Conservation (phyloP, 1,140 invertebrate genomes). For the Solenopsis invicta region DNA sequence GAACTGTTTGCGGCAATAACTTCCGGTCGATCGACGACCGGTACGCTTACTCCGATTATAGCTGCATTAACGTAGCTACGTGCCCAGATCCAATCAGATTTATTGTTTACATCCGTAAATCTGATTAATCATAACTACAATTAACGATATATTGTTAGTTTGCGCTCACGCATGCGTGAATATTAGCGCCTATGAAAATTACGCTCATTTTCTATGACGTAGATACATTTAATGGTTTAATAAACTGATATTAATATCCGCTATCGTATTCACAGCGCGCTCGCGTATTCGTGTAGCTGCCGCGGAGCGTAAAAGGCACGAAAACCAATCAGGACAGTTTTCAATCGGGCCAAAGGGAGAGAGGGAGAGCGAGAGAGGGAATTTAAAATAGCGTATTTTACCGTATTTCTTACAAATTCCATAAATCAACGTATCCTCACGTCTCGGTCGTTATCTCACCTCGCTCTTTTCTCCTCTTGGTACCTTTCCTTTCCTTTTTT, state of each 20-base stretch:
- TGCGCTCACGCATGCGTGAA: conserved; percentile 26
- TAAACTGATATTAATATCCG: conserved; percentile 48
- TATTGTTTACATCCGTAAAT: conserved; percentile 74
- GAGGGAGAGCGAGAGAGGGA: neutral
- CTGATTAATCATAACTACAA: conserved; percentile 74
- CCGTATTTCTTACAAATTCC: conserved; percentile 63
- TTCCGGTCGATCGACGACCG: conserved; percentile 46
- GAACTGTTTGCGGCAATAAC: conserved; percentile 59
- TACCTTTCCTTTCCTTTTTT: neutral
- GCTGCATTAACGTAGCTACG: conserved; percentile 63
- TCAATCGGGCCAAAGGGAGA: conserved; percentile 20
- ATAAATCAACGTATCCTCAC: conserved; percentile 76
- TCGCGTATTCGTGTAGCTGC: too few species aligned
- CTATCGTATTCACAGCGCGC: neutral
- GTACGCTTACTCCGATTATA: conserved; percentile 62
- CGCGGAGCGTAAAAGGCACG: neutral
- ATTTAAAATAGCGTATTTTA: conserved; percentile 25
- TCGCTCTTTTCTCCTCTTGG: conserved; percentile 28
- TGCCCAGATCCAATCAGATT: conserved; percentile 69
- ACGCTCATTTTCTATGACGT: conserved; percentile 20
- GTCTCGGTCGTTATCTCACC: conserved; percentile 64
- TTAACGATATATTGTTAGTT: conserved; percentile 64
- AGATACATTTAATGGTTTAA: conserved; percentile 28
- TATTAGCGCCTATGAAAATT: conserved; percentile 25
- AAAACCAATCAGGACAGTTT: conserved; percentile 14